A percentile compares a stretch with the other conserved stretches of the same genome.
These are phyloP conservation scores for Coelopa frigida DNA, from an alignment of 1,140 invertebrate species.

Conservation along the genomic window DNA sequence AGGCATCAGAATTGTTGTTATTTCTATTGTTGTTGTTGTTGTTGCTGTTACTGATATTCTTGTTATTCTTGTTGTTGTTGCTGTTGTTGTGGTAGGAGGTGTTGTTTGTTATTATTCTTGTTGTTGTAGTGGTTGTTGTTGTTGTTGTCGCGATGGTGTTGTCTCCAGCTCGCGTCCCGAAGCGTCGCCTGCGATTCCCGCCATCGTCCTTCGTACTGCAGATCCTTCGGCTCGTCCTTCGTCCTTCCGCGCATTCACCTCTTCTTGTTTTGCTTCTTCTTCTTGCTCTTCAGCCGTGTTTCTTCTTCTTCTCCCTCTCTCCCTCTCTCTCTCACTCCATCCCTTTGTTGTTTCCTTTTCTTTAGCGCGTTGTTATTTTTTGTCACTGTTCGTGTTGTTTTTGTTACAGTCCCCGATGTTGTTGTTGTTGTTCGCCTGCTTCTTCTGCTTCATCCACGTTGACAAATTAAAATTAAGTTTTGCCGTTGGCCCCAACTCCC, in stretches of 20 bases:
- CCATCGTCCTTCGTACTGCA: not conserved
- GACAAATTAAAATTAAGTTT: too few species aligned
- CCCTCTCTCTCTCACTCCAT: not conserved
- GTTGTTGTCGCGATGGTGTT: too few species aligned
- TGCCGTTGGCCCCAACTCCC: not conserved
- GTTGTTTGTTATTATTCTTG: too few species aligned
- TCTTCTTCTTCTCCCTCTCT: not conserved
- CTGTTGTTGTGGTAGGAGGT: too few species aligned
- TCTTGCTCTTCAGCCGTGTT: not conserved
- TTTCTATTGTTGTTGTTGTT: too few species aligned
- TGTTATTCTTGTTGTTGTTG: too few species aligned
- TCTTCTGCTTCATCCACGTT: too few species aligned
- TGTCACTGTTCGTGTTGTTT: not conserved
- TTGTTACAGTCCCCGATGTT: not conserved
- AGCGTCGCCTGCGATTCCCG: too few species aligned
- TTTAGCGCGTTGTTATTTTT: not conserved
- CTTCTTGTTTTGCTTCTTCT: not conserved
- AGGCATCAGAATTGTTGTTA: too few species aligned
- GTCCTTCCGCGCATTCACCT: not conserved
- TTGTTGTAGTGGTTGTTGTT: too few species aligned
- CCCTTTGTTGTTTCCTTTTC: not conserved
- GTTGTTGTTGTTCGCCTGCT: not conserved
- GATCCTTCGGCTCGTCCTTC: not conserved
- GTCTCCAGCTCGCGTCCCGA: too few species aligned
- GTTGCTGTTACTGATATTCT: too few species aligned